phyloP scores from a whole-genome alignment of 1,140 invertebrate species.

The Samia ricini region DNA sequence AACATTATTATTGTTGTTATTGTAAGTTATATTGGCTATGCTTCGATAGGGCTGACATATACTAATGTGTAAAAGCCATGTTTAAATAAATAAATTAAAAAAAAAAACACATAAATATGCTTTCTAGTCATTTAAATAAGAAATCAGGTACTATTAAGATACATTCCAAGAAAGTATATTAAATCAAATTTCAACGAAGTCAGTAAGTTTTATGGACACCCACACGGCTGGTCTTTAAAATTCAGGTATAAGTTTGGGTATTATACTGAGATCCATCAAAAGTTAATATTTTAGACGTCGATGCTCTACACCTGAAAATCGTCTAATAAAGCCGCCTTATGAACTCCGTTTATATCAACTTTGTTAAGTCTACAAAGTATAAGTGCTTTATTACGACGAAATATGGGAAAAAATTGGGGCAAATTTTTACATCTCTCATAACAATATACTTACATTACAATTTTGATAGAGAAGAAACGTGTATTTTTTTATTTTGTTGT shows the following conservation, averaged over 20 bases:
- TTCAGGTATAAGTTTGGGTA: slow-evolving; percentile 36
- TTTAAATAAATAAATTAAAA: too few relatives aligned
- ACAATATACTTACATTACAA: not conserved
- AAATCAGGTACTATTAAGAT: too few relatives aligned
- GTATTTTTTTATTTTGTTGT: too few relatives aligned
- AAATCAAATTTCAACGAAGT: not conserved
- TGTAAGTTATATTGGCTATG: too few relatives aligned
- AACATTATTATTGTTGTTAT: too few relatives aligned
- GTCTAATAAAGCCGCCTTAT: slow-evolving; percentile 63
- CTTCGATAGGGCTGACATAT: too few relatives aligned
- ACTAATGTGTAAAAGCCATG: too few relatives aligned
- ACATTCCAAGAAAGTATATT: too few relatives aligned
- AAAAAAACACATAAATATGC: too few relatives aligned
- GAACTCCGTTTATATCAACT: slow-evolving; percentile 61
- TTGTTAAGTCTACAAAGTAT: slow-evolving; percentile 36
- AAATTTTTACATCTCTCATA: not conserved
- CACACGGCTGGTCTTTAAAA: slow-evolving; percentile 34
- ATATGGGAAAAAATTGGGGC: slow-evolving; percentile 20
- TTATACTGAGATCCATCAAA: slow-evolving; percentile 50
- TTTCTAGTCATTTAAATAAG: too few relatives aligned
- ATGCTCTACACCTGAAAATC: slow-evolving; percentile 58
- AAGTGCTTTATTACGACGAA: slow-evolving; percentile 24
- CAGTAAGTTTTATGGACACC: not conserved
- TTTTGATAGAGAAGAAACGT: not conserved
- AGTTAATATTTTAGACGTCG: slow-evolving; percentile 64